These are phyloP conservation scores for Carapus acus DNA, from an alignment of 2,797 vertebrate species.

Conservation along the genomic window DNA sequence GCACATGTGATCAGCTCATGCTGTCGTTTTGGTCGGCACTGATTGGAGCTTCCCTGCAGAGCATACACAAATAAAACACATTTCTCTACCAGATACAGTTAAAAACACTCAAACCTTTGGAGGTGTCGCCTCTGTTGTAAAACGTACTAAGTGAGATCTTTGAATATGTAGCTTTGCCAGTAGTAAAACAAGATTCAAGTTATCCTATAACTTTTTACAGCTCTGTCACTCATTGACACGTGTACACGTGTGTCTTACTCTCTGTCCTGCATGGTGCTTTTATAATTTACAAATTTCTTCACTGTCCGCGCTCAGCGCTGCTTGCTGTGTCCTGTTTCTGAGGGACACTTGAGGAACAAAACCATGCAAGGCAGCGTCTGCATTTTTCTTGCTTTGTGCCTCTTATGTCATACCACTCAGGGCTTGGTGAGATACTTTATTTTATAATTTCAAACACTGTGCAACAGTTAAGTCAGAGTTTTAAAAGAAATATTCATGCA, in stretches of 20 bases:
- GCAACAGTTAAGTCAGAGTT: not conserved
- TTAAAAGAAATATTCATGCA: not conserved
- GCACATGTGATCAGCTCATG: no score
- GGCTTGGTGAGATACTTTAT: slow-evolving; percentile 60
- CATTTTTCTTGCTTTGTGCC: slow-evolving; percentile 29
- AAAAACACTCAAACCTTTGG: no score
- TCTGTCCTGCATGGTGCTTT: slow-evolving; percentile 2
- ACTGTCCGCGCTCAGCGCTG: no score
- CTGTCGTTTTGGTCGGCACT: no score
- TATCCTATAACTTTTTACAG: slow-evolving; percentile 36
- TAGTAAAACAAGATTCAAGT: slow-evolving; percentile 1
- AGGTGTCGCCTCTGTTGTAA: no score
- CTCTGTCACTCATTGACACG: slow-evolving; percentile 59
- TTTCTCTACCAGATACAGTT: no score
- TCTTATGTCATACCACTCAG: slow-evolving; percentile 38
- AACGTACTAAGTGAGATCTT: no score
- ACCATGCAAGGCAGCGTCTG: not conserved
- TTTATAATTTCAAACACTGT: no score
- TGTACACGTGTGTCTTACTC: slow-evolving; percentile 6
- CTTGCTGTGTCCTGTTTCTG: not conserved
- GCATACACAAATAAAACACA: no score
- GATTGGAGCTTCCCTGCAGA: no score
- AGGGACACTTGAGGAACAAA: slow-evolving; percentile 28
- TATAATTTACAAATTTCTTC: no score
- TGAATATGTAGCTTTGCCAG: no score